phyloP scores from a whole-genome alignment of 2,797 vertebrate genomes.

The Helostoma temminkii region DNA sequence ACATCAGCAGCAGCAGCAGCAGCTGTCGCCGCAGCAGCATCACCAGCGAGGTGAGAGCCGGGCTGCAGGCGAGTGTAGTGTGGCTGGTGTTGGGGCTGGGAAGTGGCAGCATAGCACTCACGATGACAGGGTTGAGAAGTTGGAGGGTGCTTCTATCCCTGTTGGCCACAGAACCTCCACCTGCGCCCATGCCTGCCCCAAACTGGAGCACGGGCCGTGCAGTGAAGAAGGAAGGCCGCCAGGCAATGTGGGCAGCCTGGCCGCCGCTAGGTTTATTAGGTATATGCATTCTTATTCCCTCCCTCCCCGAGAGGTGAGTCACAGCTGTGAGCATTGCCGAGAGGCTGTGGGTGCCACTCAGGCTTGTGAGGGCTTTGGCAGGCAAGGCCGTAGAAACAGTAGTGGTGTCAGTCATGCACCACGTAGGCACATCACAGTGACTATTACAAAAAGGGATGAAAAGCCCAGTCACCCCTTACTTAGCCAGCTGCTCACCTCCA shows the following conservation, averaged over 20 bases:
- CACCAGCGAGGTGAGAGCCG: constrained; percentile 95
- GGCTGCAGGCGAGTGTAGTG: constrained; percentile 76
- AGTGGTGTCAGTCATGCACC: constrained; percentile 56
- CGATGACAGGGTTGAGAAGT: constrained; percentile 81
- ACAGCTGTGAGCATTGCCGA: constrained; percentile 88
- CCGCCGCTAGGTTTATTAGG: constrained; percentile 89
- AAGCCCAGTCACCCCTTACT: constrained; percentile 85
- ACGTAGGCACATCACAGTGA: constrained; percentile 78
- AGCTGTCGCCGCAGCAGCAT: constrained; percentile 88
- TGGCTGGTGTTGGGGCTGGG: constrained; percentile 88
- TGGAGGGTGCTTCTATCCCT: constrained; percentile 76
- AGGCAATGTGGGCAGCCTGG: constrained; percentile 84
- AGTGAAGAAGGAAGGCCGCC: constrained; percentile 87
- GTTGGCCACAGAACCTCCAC: constrained; percentile 77
- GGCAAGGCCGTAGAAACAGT: constrained; percentile 70
- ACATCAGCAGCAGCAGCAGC: constrained; percentile 78
- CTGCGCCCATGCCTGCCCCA: constrained; percentile 81
- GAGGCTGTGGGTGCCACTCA: constrained; percentile 84
- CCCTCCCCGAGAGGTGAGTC: constrained; percentile 88
- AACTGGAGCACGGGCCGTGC: constrained; percentile 80
- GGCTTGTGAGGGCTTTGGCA: constrained; percentile 77
- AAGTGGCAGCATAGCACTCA: constrained; percentile 85
- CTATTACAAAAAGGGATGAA: constrained; percentile 81
- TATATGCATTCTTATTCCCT: constrained; percentile 92
- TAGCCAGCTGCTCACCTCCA: constrained; percentile 85